Evolutionary conservation across 2,888 invertebrate species (phyloP).

Genomic region (Lottia scabra): DNA sequence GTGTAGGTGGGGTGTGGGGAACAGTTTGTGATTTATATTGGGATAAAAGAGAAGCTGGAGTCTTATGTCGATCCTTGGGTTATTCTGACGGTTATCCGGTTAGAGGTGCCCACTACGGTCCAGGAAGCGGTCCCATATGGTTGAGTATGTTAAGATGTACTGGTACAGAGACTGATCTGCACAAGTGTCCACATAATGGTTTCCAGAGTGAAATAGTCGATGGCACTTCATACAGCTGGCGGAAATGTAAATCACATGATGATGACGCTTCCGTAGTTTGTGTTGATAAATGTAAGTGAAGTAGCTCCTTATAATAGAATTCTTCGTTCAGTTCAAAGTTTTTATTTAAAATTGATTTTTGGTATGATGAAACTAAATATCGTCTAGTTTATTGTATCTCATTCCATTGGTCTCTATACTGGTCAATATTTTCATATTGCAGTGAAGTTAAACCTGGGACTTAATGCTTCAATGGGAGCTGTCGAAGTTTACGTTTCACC

Average conservation of each 20-base stretch:
- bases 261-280: conserved; percentile 58
- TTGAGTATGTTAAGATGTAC: conserved; percentile 51
- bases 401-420: no score
- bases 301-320: neutral
- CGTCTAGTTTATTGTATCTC: no score
- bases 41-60: conserved; percentile 77
- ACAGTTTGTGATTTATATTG: conserved; percentile 82
- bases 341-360: no score
- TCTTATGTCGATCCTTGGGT: conserved; percentile 65
- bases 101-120: conserved; percentile 39
- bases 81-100: conserved; percentile 52
- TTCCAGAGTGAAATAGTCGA: conserved; percentile 44
- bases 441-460: conserved; percentile 45
- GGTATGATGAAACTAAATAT: no score
- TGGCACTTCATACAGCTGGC: conserved; percentile 30
- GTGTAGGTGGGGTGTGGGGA: conserved; percentile 79
- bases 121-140: conserved; percentile 63
- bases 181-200: conserved; percentile 54
- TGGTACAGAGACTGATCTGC: conserved; percentile 48
- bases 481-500: conserved; percentile 43
- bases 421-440: neutral
- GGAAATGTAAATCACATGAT: conserved; percentile 46
- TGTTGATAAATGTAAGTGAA: conserved; percentile 49
- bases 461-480: conserved; percentile 48
- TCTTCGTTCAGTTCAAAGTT: neutral